Percentiles rank a stretch among this genome's conserved stretches.
Evolutionary conservation across 2,797 vertebrate genomes (phyloP).

Genomic region (Pagetopsis macropterus): DNA sequence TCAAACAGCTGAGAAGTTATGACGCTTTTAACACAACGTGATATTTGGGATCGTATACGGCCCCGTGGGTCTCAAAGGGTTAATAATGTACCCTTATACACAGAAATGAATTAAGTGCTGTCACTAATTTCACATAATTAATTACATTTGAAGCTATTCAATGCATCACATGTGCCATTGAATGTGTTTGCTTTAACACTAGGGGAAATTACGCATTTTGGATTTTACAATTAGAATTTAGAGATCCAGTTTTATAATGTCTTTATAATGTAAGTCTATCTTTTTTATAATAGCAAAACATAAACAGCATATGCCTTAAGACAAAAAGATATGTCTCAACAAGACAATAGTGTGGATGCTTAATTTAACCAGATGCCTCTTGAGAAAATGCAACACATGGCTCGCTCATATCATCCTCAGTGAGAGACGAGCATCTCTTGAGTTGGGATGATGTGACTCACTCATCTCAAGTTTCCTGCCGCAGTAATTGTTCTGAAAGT

Average conservation of each 20-base stretch:
- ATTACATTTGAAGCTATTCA: conserved; percentile 10
- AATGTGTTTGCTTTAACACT: conserved; percentile 24
- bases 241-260: not conserved
- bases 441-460: not conserved
- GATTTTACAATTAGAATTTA: conserved; percentile 14
- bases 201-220: not conserved
- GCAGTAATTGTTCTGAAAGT: conserved; percentile 44
- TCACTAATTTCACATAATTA: conserved; percentile 21
- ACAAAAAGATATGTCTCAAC: not conserved
- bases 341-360: not conserved
- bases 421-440: conserved; percentile 4
- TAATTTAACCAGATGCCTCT: conserved; percentile 14
- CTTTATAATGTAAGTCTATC: not conserved
- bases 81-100: not conserved
- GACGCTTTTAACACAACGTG: too few relatives aligned
- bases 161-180: conserved; percentile 23
- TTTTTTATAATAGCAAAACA: not conserved
- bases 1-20: too few relatives aligned
- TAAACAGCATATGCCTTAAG: not conserved
- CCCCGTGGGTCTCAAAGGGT: too few relatives aligned
- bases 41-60: too few relatives aligned
- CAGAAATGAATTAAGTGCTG: conserved; percentile 7
- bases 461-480: conserved; percentile 22
- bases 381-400: conserved; percentile 1
- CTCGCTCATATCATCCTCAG: not conserved